Base-by-base conservation (phyloP, 2,888 invertebrate genomes). In the Schizotus pectinicornis region DNA sequence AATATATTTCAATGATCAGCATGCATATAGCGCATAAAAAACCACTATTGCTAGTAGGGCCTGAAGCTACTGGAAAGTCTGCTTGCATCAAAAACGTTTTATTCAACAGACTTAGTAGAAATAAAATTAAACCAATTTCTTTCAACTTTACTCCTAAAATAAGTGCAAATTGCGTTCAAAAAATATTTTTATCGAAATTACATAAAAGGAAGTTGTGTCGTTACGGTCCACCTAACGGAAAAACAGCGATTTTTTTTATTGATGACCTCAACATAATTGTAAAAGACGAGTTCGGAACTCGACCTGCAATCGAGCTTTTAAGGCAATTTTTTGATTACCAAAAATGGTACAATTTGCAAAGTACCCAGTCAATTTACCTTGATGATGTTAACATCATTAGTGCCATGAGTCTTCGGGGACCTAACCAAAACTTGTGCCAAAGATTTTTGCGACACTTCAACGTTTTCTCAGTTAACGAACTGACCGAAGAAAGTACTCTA, bases 391-490 rank as follows among this genome's bases (percentile, higher is more conserved):
- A 84, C 64, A 82, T 88, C 61, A 70, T 85, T 41, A 79, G 81
- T 7, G 85, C 85, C 1, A 82, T 85, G 78, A 83, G 82, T n/a
- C 81, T 82, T 2, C 80, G 81, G 81, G 6, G 81, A 81, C 6
- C 81, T 80, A 9, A 65, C 5, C 78, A 82, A 60, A 79, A 81
- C 69, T 74, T 82, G 54, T 81, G 82, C 39, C 79, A 81, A 1
- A 76, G 89, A 67, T 85, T 88, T 68, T 71, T 87, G 48, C 80
- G 87, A 8, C 87, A 89, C 71, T 89, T 89, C 69, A 83, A 82
- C 70, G 76, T 87, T 3, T 82, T 86, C 57, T 78, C 81, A 7
- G 81, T 88, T 61, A 83, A 85, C 66, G 76, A 82, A 1, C 85
- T 86, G 63, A 80, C 81, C 31, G 83, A 84, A 50, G 86, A 87